phyloP scores from a whole-genome alignment of 2,888 invertebrate species.

The Romanomermis culicivorax region DNA sequence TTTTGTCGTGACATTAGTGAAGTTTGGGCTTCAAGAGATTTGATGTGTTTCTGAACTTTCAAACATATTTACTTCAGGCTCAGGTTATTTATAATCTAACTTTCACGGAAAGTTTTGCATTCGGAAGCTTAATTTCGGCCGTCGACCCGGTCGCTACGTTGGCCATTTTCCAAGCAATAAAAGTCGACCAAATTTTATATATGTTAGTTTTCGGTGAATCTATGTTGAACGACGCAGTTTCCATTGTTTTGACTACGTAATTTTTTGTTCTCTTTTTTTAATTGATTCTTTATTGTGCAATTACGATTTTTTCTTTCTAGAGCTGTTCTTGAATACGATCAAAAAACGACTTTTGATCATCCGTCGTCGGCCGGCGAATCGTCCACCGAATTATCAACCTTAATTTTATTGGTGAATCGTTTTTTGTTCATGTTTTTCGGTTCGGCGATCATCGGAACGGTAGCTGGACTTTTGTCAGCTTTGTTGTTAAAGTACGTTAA shows the following conservation, averaged over 20 bases:
- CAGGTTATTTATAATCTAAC: conserved; percentile 59
- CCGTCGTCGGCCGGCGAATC: conserved; percentile 40
- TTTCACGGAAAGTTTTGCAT: conserved; percentile 92
- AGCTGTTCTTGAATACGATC: conserved; percentile 21
- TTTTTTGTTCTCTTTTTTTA: conserved; percentile 14
- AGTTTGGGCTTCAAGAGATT: too few relatives aligned
- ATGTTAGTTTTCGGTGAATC: conserved; percentile 97
- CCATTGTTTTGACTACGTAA: conserved; percentile 77
- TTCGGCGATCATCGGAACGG: conserved; percentile 82
- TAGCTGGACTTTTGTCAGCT: conserved; percentile 79
- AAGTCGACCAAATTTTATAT: conserved; percentile 88
- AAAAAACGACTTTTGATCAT: not conserved
- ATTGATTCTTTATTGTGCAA: conserved; percentile 1
- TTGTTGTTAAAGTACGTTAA: conserved; percentile 80
- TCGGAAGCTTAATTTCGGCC: conserved; percentile 89
- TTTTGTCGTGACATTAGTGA: too few relatives aligned
- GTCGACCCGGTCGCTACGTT: conserved; percentile 98
- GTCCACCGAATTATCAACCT: conserved; percentile 12
- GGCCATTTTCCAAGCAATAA: conserved; percentile 88
- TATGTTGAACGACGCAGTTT: conserved; percentile 89
- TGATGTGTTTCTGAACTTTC: too few relatives aligned
- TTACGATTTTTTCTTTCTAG: conserved; percentile 14
- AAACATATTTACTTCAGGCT: too few relatives aligned
- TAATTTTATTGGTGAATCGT: conserved; percentile 53
- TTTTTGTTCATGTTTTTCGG: conserved; percentile 96